These are phyloP conservation scores for Ciconia stormi DNA, from an alignment of 2,113 vertebrate species.

Conservation along the genomic window DNA sequence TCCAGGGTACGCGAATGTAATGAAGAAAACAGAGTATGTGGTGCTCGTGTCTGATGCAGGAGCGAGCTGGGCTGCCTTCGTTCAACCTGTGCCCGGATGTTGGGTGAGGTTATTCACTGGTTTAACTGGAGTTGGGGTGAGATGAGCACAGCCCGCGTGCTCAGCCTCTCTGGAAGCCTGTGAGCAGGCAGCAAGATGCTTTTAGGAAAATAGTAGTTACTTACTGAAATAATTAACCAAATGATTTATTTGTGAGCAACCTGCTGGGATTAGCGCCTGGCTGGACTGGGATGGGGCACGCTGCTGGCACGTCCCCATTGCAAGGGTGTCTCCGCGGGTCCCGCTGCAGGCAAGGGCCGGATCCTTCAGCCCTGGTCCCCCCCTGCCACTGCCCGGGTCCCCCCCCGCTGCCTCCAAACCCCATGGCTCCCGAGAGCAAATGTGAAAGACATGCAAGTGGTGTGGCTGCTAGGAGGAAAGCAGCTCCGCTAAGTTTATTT, in stretches of 20 bases:
- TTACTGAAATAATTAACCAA: neutral
- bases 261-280: neutral
- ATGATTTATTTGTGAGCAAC: neutral
- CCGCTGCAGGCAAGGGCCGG: too few species aligned
- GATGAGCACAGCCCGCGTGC: neutral
- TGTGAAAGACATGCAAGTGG: neutral
- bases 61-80: neutral
- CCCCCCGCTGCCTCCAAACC: neutral
- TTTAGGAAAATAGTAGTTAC: neutral
- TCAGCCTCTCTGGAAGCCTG: neutral
- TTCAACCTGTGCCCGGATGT: neutral
- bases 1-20: rapidly evolving
- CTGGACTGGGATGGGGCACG: rapidly evolving
- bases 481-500: neutral
- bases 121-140: neutral
- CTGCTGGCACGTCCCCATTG: neutral
- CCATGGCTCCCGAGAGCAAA: rapidly evolving
- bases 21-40: rapidly evolving
- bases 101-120: neutral
- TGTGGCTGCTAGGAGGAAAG: neutral
- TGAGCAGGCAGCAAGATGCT: neutral
- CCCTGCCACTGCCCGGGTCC: too few species aligned
- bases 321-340: neutral
- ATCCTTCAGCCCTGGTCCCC: too few species aligned
- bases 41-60: neutral